These are phyloP conservation scores for Gobius niger DNA, from an alignment of 2,113 vertebrate species.

Conservation along the genomic window DNA sequence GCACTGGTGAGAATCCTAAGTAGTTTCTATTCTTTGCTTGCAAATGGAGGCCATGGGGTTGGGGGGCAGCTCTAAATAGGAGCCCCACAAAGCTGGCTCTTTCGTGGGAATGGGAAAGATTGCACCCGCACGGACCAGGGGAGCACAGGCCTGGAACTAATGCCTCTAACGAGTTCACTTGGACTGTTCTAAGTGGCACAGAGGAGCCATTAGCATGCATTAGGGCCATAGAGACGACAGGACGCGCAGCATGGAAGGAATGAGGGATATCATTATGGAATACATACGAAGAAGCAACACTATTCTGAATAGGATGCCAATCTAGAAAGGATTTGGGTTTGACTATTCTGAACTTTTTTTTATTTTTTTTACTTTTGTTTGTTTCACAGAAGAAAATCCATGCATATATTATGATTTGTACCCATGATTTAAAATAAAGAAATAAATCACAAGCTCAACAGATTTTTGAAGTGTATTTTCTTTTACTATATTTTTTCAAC, in stretches of 20 bases:
- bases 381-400: too few species aligned
- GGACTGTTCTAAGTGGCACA: conserved; percentile 48
- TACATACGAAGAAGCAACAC: not conserved
- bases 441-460: too few species aligned
- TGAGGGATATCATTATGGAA: not conserved
- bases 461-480: too few species aligned
- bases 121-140: conserved; percentile 60
- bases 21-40: conserved; percentile 63
- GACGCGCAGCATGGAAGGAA: conserved; percentile 32
- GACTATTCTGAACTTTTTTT: too few species aligned
- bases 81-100: conserved; percentile 68
- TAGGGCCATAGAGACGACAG: conserved; percentile 26
- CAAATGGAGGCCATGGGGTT: not conserved
- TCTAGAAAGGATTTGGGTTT: not conserved
- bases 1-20: conserved; percentile 75
- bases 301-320: not conserved
- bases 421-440: too few species aligned
- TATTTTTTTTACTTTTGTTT: too few species aligned
- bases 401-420: too few species aligned
- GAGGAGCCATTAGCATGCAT: conserved; percentile 42
- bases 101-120: conserved; percentile 75
- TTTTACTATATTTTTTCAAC: too few species aligned
- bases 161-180: conserved; percentile 75
- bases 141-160: conserved; percentile 77
- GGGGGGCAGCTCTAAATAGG: conserved; percentile 52